Percentiles rank a stretch among this genome's conserved stretches.
Conservation (phyloP, 2,113 vertebrate genomes). For the Pelmatolapia mariae region DNA sequence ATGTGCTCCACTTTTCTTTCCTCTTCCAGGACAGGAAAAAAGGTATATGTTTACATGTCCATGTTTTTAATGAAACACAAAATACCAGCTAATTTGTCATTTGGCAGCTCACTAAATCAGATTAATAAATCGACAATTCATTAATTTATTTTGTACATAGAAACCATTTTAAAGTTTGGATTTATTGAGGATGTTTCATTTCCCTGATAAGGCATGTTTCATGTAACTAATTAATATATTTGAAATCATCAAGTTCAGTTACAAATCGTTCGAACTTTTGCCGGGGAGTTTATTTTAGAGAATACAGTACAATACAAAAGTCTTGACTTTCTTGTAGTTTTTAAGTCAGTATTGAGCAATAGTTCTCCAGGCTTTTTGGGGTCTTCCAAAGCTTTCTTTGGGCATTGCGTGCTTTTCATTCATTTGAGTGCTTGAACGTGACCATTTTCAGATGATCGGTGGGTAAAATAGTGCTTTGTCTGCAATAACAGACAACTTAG, state of each 20-base stretch:
- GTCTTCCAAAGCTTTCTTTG: neutral
- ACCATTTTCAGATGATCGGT: neutral
- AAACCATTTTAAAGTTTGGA: neutral
- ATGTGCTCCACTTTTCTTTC: neutral
- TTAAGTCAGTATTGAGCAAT: neutral
- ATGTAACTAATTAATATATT: neutral
- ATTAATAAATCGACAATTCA: neutral
- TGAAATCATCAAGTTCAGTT: neutral
- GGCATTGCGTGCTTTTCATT: neutral
- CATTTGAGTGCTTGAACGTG: neutral
- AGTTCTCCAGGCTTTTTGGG: neutral
- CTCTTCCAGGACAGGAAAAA: neutral
- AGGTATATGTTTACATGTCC: neutral
- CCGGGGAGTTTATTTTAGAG: neutral
- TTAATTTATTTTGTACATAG: neutral
- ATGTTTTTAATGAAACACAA: neutral
- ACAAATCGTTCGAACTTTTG: neutral
- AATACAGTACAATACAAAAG: neutral
- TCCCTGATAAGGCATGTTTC: neutral
- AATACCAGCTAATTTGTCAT: neutral
- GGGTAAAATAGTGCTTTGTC: neutral
- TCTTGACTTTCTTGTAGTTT: neutral
- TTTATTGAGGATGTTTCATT: neutral
- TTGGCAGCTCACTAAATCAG: neutral
- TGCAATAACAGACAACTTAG: neutral